Percentiles rank a stretch among this genome's conserved stretches.
Conservation (phyloP, 2,113 vertebrate species). For the Rhombomys opimus region DNA sequence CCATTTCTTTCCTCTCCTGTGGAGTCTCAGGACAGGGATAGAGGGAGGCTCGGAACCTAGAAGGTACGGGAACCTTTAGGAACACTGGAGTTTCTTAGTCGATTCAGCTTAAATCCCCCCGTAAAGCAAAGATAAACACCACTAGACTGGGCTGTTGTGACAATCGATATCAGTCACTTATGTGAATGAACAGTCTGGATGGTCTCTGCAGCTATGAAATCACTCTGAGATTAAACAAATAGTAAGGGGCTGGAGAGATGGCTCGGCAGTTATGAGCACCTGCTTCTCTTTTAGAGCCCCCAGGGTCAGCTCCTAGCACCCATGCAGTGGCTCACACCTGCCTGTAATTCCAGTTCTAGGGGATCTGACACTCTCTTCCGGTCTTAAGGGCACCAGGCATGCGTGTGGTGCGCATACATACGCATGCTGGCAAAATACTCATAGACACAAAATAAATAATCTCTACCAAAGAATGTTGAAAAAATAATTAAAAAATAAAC, state of each 20-base stretch:
- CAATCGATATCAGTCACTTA: not conserved
- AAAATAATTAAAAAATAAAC: not conserved
- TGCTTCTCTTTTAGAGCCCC: not conserved
- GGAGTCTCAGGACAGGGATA: conserved; percentile 98
- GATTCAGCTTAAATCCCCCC: not conserved
- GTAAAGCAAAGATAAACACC: not conserved
- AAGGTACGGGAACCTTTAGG: conserved; percentile 69
- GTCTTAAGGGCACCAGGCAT: not conserved
- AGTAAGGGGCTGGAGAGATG: not conserved
- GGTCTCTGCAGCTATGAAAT: conserved; percentile 43
- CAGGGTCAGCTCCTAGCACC: not conserved
- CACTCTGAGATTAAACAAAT: not conserved
- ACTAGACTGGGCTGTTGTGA: not conserved
- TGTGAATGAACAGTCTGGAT: not conserved
- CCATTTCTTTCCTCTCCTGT: conserved; percentile 98
- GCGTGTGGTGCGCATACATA: not conserved
- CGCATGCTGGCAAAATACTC: not conserved
- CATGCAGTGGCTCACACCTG: too few relatives aligned
- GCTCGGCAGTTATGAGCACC: not conserved
- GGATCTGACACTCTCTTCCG: not conserved
- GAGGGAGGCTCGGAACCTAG: conserved; percentile 96
- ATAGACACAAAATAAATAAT: not conserved
- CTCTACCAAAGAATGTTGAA: not conserved
- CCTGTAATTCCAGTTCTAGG: not conserved
- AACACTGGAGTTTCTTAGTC: not conserved